Base-by-base conservation (phyloP, 1,140 invertebrate species). In the Pantala flavescens region DNA sequence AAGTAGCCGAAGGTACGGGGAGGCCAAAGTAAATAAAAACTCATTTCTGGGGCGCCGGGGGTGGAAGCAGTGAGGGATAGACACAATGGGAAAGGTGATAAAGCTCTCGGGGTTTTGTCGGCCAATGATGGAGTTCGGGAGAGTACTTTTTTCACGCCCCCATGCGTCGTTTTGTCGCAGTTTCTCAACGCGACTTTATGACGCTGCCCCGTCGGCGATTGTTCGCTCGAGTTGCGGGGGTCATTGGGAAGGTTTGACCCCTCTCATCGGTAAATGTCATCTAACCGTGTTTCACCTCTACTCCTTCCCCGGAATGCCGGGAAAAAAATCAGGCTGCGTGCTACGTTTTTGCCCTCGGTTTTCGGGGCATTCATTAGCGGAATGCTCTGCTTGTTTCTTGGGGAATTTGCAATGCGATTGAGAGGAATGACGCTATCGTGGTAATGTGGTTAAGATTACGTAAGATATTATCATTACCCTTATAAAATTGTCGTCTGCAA, bases 201-300 rank as follows among this genome's bases (percentile, higher is more conserved):
- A 14, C 49, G 49, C 49, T 7, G 49, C 49, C 49, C 49, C 49
- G 49, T 5, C 49, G n/a, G 49, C 49, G 49, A 63, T 63, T 63
- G 49, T 63, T 63, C 49, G 49, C 49, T 63, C 49, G 49, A 63
- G 49, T 63, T 63, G 49, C 49, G 76, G 77, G 78, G 72, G 72
- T 73, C 79, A 76, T 79, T 77, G 71, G 71, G 49, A 63, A 63
- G 49, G 49, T 63, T 49, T 63, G 49, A 63, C 49, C 49, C 49
- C 49, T 63, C 49, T 63, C 49, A 63, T 63, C 49, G 49, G 49
- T 63, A 63, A 63, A 63, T 63, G 49, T 21, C 49, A 63, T 63
- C 49, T 63, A 63, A 21, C 49, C 49, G 49, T 63, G 49, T 63
- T 63, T 63, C 49, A 63, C 49, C 3, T 12, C 49, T 63, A 7